These are phyloP conservation scores for Tetramorium parvispinum DNA, from an alignment of 1,140 invertebrate genomes.

Conservation along the genomic window DNA sequence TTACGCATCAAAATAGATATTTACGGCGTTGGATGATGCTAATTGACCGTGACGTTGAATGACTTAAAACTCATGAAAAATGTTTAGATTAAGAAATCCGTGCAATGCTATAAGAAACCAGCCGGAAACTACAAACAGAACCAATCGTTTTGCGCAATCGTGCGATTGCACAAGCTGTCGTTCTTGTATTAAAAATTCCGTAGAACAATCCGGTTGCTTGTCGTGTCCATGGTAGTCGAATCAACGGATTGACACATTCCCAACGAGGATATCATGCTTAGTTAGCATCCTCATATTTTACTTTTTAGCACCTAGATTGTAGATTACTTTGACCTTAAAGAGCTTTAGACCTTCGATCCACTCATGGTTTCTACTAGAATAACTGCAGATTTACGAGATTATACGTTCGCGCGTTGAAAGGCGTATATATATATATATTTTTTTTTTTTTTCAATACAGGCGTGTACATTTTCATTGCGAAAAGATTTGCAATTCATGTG, in stretches of 20 bases:
- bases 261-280: conserved; percentile 8
- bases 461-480: neutral
- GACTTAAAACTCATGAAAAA: conserved; percentile 21
- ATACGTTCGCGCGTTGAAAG: neutral
- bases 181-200: conserved; percentile 12
- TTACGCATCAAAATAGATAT: neutral
- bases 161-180: neutral
- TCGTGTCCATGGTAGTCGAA: neutral
- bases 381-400: neutral
- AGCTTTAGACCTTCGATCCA: neutral
- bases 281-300: neutral
- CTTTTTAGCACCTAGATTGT: conserved; percentile 11
- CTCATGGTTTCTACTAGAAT: neutral
- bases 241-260: neutral
- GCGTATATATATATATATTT: neutral
- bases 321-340: conserved; percentile 18
- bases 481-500: neutral
- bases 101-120: neutral
- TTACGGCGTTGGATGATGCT: neutral
- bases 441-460: neutral
- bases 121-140: neutral
- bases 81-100: conserved; percentile 17
- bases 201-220: neutral
- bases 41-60: conserved; percentile 37
- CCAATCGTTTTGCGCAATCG: conserved; percentile 25